These are phyloP conservation scores for Plagiodera versicolora DNA, from an alignment of 2,888 invertebrate species.

Conservation along the genomic window DNA sequence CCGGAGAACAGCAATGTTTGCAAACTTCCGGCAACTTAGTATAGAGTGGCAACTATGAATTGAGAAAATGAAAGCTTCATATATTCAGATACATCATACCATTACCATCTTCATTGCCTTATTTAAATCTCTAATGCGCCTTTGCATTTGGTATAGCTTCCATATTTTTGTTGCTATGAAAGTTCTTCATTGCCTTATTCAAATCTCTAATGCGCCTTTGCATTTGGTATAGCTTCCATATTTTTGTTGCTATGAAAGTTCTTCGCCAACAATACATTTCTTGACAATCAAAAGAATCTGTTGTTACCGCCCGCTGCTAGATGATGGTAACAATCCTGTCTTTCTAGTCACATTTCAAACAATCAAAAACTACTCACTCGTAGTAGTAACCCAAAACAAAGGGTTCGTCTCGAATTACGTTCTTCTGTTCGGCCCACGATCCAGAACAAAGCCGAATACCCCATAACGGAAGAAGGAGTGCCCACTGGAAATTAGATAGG, in stretches of 20 bases:
- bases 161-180: too few species aligned
- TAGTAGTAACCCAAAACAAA: neutral
- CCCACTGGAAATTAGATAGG: conserved; percentile 24
- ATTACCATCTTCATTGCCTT: too few species aligned
- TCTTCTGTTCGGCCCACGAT: conserved; percentile 1
- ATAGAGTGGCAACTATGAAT: too few species aligned
- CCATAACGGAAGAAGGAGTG: conserved; percentile 22
- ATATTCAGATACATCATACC: too few species aligned
- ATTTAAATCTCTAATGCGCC: too few species aligned
- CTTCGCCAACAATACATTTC: too few species aligned
- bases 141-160: too few species aligned
- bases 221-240: too few species aligned
- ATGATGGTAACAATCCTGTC: neutral
- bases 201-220: too few species aligned
- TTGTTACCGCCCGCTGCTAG: neutral
- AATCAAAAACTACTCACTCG: neutral
- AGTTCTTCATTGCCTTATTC: too few species aligned
- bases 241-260: too few species aligned
- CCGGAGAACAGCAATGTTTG: neutral
- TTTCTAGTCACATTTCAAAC: neutral
- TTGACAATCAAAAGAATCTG: neutral
- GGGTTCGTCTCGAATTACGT: neutral
- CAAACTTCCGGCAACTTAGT: neutral
- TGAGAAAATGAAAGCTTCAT: too few species aligned
- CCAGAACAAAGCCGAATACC: neutral